Conservation (phyloP, 2,888 invertebrate genomes). For the Unio pictorum region DNA sequence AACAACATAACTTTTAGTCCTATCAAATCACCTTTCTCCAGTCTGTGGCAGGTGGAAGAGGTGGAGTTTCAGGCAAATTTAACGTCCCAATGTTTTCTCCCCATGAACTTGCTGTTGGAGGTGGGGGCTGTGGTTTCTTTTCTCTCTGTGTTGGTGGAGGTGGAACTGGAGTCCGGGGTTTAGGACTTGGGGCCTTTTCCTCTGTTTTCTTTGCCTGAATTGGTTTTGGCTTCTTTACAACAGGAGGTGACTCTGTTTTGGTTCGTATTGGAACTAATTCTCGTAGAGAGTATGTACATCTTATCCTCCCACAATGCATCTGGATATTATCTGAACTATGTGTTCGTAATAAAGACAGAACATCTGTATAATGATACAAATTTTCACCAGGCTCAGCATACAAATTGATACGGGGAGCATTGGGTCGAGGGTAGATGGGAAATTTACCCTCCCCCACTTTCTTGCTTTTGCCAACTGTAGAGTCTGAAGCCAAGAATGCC, state of each 20-base stretch:
- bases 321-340: slow-evolving; percentile 56
- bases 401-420: slow-evolving; percentile 59
- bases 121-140: slow-evolving; percentile 16
- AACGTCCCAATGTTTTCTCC: slow-evolving; percentile 43
- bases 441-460: slow-evolving; percentile 66
- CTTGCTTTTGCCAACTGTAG: slow-evolving; percentile 42
- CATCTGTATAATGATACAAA: slow-evolving; percentile 59
- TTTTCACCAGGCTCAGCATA: slow-evolving; percentile 56
- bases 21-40: slow-evolving; percentile 44
- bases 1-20: neutral
- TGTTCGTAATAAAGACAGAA: slow-evolving; percentile 59
- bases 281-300: slow-evolving; percentile 52
- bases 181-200: slow-evolving; percentile 13
- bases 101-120: slow-evolving; percentile 42
- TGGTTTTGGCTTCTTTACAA: slow-evolving; percentile 6
- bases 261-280: slow-evolving; percentile 35
- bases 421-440: slow-evolving; percentile 65
- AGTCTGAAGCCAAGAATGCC: slow-evolving; percentile 52
- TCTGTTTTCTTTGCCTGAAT: slow-evolving; percentile 9
- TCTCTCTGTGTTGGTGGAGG: slow-evolving; percentile 8
- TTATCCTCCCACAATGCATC: slow-evolving; percentile 67
- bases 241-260: slow-evolving; percentile 22
- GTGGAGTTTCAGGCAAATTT: slow-evolving; percentile 50
- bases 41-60: slow-evolving; percentile 44
- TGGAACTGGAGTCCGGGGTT: slow-evolving; percentile 6